These are phyloP conservation scores for Meghimatium bilineatum DNA, from an alignment of 2,888 invertebrate species.

Conservation along the genomic window DNA sequence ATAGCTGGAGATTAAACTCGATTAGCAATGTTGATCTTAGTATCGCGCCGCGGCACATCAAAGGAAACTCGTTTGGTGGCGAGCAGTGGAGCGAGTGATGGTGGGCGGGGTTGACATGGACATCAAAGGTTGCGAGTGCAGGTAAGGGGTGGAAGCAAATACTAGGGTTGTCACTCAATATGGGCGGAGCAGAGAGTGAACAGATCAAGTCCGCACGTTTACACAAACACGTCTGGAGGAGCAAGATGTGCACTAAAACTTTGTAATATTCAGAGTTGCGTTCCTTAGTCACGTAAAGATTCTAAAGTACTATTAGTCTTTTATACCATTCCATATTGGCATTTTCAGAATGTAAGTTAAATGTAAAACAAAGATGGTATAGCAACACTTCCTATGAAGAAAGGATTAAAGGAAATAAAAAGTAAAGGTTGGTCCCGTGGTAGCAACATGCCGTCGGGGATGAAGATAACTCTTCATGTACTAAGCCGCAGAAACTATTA, in stretches of 20 bases:
- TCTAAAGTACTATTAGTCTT: too few species aligned
- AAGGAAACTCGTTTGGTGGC: conserved; percentile 30
- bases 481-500: too few species aligned
- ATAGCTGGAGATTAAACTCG: conserved; percentile 43
- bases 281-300: too few species aligned
- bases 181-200: conserved; percentile 17
- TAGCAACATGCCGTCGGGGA: too few species aligned
- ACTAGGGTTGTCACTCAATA: conserved; percentile 17
- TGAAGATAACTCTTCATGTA: too few species aligned
- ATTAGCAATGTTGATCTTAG: conserved; percentile 47
- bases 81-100: conserved; percentile 6
- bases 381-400: too few species aligned
- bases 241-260: neutral
- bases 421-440: too few species aligned
- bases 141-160: conserved; percentile 39
- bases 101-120: conserved; percentile 26
- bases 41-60: conserved; percentile 31
- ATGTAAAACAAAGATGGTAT: too few species aligned
- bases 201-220: neutral
- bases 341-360: too few species aligned
- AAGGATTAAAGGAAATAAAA: too few species aligned
- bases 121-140: conserved; percentile 41
- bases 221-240: neutral
- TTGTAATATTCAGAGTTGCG: too few species aligned
- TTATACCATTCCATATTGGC: too few species aligned